phyloP scores from a whole-genome alignment of 2,113 vertebrate genomes.

The Mus spicilegus region DNA sequence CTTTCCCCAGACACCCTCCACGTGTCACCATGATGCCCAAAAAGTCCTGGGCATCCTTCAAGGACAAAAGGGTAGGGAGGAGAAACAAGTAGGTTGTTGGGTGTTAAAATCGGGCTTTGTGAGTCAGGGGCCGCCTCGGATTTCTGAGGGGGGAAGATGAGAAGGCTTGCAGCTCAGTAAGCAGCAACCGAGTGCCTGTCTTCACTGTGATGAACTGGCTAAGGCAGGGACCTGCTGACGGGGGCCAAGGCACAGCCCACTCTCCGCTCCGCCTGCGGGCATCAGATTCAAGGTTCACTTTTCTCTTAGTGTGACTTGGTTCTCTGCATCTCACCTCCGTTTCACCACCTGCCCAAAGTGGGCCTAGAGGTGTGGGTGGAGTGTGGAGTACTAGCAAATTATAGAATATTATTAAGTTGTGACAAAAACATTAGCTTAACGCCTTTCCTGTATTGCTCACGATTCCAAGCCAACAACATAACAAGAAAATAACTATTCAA shows the following conservation, averaged over 20 bases:
- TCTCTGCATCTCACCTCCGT: background rate
- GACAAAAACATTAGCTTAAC: background rate
- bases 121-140: background rate
- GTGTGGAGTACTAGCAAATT: background rate
- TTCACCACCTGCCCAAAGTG: background rate
- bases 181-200: background rate
- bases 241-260: background rate
- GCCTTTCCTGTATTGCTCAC: background rate
- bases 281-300: background rate
- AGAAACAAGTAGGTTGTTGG: background rate
- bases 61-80: background rate
- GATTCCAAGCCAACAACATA: background rate
- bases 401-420: background rate
- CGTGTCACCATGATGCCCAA: background rate
- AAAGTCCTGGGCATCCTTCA: background rate
- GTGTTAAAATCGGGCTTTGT: background rate
- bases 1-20: background rate
- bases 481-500: background rate
- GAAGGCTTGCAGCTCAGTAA: background rate
- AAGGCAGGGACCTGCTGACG: background rate
- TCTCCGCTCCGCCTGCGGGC: background rate
- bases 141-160: background rate
- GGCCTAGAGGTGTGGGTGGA: too few relatives aligned
- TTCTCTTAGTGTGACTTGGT: background rate
- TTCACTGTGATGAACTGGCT: background rate